Conservation (phyloP, 2,797 vertebrate genomes). For the Antennarius maculatus region DNA sequence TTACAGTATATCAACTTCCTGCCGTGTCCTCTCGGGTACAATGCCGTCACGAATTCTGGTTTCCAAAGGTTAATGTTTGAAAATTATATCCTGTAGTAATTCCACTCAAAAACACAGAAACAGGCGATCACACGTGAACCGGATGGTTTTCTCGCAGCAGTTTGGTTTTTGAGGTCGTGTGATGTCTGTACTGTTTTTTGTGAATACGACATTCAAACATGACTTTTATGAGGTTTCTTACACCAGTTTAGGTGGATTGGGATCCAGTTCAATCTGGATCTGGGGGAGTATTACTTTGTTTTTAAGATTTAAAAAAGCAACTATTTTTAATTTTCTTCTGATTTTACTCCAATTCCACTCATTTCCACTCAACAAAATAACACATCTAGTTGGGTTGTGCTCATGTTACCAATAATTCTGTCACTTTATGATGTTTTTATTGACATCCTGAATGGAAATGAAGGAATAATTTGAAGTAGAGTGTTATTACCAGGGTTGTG, state of each 20-base stretch:
- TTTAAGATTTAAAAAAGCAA: background rate
- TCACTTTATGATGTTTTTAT: too few relatives aligned
- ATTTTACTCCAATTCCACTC: too few relatives aligned
- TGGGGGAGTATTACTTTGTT: background rate
- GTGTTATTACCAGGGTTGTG: too few relatives aligned
- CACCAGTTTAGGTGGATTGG: conserved; percentile 1
- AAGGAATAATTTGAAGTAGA: background rate
- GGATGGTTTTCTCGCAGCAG: background rate
- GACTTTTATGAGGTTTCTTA: background rate
- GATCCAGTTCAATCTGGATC: background rate
- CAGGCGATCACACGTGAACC: background rate
- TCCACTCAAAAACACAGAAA: conserved; percentile 13
- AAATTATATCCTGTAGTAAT: conserved; percentile 5
- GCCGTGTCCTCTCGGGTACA: conserved; percentile 1
- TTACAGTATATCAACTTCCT: conserved; percentile 13
- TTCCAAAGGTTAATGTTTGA: conserved; percentile 35
- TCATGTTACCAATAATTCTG: too few relatives aligned
- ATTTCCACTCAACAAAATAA: too few relatives aligned
- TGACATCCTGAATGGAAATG: background rate
- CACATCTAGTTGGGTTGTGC: too few relatives aligned
- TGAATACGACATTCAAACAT: background rate
- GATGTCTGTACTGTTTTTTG: background rate
- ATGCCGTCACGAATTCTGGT: conserved; percentile 9
- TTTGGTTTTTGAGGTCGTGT: background rate
- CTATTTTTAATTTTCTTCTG: background rate